Base-by-base conservation (phyloP, 2,797 vertebrate species). In the Sphenopsis melanotis region DNA sequence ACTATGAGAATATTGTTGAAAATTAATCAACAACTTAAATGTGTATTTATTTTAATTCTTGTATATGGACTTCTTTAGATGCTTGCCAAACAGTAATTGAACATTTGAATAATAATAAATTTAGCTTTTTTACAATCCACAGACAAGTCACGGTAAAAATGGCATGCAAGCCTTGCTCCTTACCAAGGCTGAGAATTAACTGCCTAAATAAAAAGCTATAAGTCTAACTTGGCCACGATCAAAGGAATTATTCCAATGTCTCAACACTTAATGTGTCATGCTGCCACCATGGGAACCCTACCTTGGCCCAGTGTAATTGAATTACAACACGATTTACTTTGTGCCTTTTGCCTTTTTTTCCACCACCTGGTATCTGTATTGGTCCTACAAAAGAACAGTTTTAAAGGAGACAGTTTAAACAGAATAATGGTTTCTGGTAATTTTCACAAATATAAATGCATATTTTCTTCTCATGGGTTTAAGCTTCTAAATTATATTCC, bases 361-460 rank as follows among this genome's bases (percentile, higher is more conserved):
- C 29, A 15, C 11, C 52, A 82, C 42, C 15, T 13, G 12, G 5
- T 53, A 68, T 47, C 36, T 64, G n/a, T 41, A 59, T 19, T 57
- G 34, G 23, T 94, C n/a, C 79, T 83, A 57, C 4, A 66, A 63
- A 72, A 85, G 14, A 75, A 55, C 9, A 47, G 12, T 19, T 86
- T 64, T 72, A 70, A n/a, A 91, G 65, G 20, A 57, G 32, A 37
- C 9, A 53, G 12, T 55, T 81, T 90, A 53, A 61, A 74, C 37
- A 69, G 27, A 68, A 50, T 66, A 96, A 87, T 6, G 8, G 26
- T 53, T 81, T 78, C n/a, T 72, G 60, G 26, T 61, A 70, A 91
- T 95, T 95, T 91, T 72, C 53, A 76, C 50, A 93, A 90, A 91
- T 39, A 83, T 37, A 83, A 90, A 87, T 56, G 7, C 11, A 65